phyloP scores from a whole-genome alignment of 1,140 invertebrate species.

The Chionoecetes opilio region DNA sequence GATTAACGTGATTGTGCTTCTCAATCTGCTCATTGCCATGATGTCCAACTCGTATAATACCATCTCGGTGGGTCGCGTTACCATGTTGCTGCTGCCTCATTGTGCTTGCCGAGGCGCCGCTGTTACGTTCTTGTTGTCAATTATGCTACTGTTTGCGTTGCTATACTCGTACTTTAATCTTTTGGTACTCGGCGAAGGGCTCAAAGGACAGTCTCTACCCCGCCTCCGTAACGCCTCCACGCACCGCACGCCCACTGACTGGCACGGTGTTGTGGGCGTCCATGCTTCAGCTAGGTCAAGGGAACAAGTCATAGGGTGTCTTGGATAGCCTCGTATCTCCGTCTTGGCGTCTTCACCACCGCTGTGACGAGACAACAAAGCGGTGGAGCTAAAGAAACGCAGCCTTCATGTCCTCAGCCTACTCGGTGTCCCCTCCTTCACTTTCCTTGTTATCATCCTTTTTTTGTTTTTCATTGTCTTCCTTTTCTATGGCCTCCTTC shows the following conservation, averaged over 20 bases:
- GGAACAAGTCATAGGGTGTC: background rate
- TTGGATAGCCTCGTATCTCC: background rate
- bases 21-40: conserved; percentile 98
- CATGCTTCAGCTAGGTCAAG: background rate
- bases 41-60: conserved; percentile 98
- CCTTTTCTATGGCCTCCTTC: no score
- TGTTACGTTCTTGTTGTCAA: background rate
- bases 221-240: background rate
- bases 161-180: background rate
- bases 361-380: conserved; percentile 14
- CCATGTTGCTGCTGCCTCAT: background rate
- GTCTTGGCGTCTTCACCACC: background rate
- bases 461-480: no score
- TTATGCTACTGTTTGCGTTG: conserved; percentile 33
- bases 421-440: no score
- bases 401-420: background rate
- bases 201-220: background rate
- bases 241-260: background rate
- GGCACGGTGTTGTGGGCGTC: background rate
- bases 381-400: background rate
- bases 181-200: background rate
- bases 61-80: conserved; percentile 89
- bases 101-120: conserved; percentile 14
- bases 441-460: no score
- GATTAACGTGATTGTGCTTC: conserved; percentile 95